Percentiles rank a stretch among this genome's conserved stretches.
Evolutionary conservation across 2,888 invertebrate genomes (phyloP).

Genomic region (Notocelia uddmanniana): DNA sequence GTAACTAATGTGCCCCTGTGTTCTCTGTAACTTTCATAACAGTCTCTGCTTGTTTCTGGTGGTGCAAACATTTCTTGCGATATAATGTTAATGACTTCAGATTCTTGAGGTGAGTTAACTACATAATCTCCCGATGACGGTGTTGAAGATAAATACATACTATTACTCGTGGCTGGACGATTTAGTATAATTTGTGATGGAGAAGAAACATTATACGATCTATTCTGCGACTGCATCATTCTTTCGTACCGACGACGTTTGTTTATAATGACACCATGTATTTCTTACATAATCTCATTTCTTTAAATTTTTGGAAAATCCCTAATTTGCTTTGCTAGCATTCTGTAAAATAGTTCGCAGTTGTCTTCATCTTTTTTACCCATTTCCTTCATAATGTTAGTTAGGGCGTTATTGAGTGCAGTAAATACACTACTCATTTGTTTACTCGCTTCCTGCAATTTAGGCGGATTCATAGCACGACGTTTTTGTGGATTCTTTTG

Average conservation of each 20-base stretch:
- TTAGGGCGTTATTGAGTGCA: constrained; percentile 48
- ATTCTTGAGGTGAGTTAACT: constrained; percentile 14
- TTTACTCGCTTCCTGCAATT: constrained; percentile 26
- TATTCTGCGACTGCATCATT: background rate
- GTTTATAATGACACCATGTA: constrained; percentile 40
- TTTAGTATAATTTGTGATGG: background rate
- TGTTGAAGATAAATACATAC: constrained; percentile 4
- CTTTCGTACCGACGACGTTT: constrained; percentile 29
- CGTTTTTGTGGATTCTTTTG: constrained; percentile 1
- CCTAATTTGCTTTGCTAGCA: constrained; percentile 45
- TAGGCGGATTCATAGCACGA: constrained; percentile 3
- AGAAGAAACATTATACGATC: constrained; percentile 8
- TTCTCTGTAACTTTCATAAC: constrained; percentile 8
- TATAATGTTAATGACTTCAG: constrained; percentile 10
- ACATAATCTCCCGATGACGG: constrained; percentile 13
- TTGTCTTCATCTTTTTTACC: constrained; percentile 45
- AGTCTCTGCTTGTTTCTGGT: constrained; percentile 8
- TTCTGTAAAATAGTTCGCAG: constrained; percentile 45
- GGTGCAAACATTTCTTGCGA: constrained; percentile 10
- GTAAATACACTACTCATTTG: constrained; percentile 24
- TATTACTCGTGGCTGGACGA: background rate
- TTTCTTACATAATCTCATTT: constrained; percentile 45
- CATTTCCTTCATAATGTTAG: constrained; percentile 45
- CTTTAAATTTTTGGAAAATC: constrained; percentile 45
- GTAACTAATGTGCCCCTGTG: too few relatives aligned